Base-by-base conservation (phyloP, 2,888 invertebrate species). In the Plebejus anna region DNA sequence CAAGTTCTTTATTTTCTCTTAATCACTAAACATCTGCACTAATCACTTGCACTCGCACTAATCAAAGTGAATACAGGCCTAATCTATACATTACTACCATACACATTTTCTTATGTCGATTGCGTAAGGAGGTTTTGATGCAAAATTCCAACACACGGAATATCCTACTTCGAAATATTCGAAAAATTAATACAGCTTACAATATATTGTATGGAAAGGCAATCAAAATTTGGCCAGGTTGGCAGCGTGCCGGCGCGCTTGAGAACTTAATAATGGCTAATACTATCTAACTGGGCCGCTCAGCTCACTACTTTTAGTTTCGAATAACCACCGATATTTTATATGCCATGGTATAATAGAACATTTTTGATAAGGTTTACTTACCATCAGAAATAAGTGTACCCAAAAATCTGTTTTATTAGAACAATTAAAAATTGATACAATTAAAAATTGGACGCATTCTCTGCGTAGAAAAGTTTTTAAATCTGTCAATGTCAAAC, bases 181-280 rank as follows among this genome's bases (percentile, higher is more conserved):
- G 16, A 55, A 22, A 59, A 28, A 61, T 28, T 61, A 61, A 28
- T 28, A 28, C 66, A 66, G 66, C 66, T 66, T 66, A 66, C 32
- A 66, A 66, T 36, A 66, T 66, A 66, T 66, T 66, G 32, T 16
- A 66, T 36, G 28, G 66, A 28, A 5, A 66, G 32, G 32, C 66
- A 66, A 66, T 66, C 66, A 66, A 66, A 28, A 66, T 66, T 66
- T 32, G 32, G 61, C 13, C 66, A 66, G 66, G 13, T 66, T 66
- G 32, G 66, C 66, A 28, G 61, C 22, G 47, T 47, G 55, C 55
- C 55, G 9, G 28, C 32, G 32, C 32, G 32, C 32, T 28, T 13
- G 32, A 13, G 13, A 11, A 22, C 66, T 66, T 61, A 61, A 28
- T 61, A 61, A 61, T 11, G 66, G 13, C 66, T 66, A 66, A 66